Conservation (phyloP, 2,113 vertebrate species). For the Haemorhous mexicanus region DNA sequence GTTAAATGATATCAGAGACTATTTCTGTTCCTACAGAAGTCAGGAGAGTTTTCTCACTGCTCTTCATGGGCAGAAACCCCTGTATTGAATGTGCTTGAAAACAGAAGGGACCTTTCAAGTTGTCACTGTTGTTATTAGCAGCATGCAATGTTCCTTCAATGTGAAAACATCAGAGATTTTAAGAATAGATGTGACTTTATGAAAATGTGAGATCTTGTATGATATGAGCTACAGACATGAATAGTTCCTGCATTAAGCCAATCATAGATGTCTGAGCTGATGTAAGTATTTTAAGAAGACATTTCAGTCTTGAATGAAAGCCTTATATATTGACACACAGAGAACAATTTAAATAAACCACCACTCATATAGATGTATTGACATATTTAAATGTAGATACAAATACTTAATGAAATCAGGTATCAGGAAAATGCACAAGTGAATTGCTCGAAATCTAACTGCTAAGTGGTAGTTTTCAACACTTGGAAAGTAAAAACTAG, state of each 20-base stretch:
- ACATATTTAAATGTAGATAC: not conserved
- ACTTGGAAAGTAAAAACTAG: not conserved
- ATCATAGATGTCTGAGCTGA: not conserved
- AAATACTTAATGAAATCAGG: not conserved
- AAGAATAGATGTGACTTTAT: not conserved
- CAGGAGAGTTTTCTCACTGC: not conserved
- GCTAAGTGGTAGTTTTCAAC: not conserved
- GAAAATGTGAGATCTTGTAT: not conserved
- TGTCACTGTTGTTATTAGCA: not conserved
- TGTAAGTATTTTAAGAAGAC: not conserved
- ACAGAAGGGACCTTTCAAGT: not conserved
- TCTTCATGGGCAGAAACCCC: not conserved
- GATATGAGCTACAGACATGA: not conserved
- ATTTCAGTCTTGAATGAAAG: not conserved
- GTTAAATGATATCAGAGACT: not conserved
- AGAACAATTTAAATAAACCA: conserved; percentile 2
- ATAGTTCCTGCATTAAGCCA: not conserved
- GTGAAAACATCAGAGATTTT: not conserved
- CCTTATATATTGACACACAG: not conserved
- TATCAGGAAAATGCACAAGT: not conserved
- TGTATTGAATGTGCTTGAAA: not conserved
- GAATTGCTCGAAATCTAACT: not conserved
- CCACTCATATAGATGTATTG: not conserved
- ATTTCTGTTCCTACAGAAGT: not conserved
- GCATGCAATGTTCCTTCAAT: not conserved